Percentiles rank a stretch among this genome's conserved stretches.
phyloP scores from a whole-genome alignment of 2,113 vertebrate species.

The Leptodactylus fuscus region DNA sequence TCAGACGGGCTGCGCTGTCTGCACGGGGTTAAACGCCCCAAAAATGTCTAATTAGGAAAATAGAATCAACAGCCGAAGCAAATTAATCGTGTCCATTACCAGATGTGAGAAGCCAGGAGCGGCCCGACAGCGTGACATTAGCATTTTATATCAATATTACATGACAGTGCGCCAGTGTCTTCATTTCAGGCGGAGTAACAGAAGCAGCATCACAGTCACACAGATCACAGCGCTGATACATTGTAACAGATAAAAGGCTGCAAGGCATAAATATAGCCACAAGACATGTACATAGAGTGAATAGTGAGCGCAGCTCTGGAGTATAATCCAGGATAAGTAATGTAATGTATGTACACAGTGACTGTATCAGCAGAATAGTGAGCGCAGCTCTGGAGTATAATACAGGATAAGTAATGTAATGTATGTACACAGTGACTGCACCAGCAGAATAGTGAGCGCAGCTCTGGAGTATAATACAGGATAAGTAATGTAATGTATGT shows the following conservation, averaged over 20 bases:
- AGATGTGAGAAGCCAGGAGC: neutral
- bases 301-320: constrained; percentile 3
- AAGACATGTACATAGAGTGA: too few relatives aligned
- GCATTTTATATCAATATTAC: constrained; percentile 17
- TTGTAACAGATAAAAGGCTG: neutral
- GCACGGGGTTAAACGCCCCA: neutral
- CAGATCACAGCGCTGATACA: neutral
- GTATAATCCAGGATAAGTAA: too few relatives aligned
- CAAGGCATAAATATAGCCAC: too few relatives aligned
- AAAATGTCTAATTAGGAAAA: constrained; percentile 38
- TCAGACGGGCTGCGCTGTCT: neutral
- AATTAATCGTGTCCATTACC: constrained; percentile 29
- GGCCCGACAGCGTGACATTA: neutral
- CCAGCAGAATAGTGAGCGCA: too few relatives aligned
- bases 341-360: too few relatives aligned
- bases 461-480: too few relatives aligned
- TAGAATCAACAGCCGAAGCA: neutral
- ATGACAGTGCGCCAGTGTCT: neutral
- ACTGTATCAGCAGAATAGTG: too few relatives aligned
- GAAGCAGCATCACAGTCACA: neutral
- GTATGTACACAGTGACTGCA: too few relatives aligned
- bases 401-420: too few relatives aligned
- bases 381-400: too few relatives aligned
- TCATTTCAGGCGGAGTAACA: neutral
- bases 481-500: too few relatives aligned